Evolutionary conservation across 2,888 invertebrate species (phyloP).

Genomic region (Lycocerus yunnanus): DNA sequence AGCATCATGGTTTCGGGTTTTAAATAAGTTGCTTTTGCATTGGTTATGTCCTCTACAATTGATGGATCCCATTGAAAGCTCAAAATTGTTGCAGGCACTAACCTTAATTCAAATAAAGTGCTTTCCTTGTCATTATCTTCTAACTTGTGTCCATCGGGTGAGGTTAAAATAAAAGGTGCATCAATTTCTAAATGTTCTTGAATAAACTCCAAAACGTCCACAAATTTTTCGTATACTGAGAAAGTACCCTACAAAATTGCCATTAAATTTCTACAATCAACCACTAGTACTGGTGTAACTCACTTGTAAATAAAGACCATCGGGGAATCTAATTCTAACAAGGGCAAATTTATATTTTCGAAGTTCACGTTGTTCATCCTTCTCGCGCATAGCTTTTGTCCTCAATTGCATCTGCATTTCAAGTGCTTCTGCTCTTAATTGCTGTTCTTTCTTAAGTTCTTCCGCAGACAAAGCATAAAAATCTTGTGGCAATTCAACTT

Average conservation of each 20-base stretch:
- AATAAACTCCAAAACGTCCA: constrained; percentile 77
- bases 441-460: constrained; percentile 84
- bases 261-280: neutral
- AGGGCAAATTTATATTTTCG: constrained; percentile 85
- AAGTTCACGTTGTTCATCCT: constrained; percentile 80
- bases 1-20: constrained; percentile 79
- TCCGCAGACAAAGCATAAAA: constrained; percentile 83
- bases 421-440: constrained; percentile 71
- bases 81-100: constrained; percentile 84
- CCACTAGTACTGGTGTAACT: neutral
- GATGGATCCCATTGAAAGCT: constrained; percentile 72
- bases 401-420: constrained; percentile 83
- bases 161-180: constrained; percentile 71
- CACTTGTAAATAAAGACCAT: constrained; percentile 81
- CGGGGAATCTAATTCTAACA: constrained; percentile 86
- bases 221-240: constrained; percentile 78
- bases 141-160: constrained; percentile 70
- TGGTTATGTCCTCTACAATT: constrained; percentile 59
- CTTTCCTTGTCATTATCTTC: constrained; percentile 70
- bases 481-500: constrained; percentile 75
- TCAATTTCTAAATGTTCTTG: constrained; percentile 72
- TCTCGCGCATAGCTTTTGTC: constrained; percentile 94
- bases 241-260: constrained; percentile 78
- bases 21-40: constrained; percentile 63
- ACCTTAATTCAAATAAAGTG: constrained; percentile 75